Evolutionary conservation across 2,888 invertebrate species (phyloP).

Genomic region (Eudiplozoon nipponicum): DNA sequence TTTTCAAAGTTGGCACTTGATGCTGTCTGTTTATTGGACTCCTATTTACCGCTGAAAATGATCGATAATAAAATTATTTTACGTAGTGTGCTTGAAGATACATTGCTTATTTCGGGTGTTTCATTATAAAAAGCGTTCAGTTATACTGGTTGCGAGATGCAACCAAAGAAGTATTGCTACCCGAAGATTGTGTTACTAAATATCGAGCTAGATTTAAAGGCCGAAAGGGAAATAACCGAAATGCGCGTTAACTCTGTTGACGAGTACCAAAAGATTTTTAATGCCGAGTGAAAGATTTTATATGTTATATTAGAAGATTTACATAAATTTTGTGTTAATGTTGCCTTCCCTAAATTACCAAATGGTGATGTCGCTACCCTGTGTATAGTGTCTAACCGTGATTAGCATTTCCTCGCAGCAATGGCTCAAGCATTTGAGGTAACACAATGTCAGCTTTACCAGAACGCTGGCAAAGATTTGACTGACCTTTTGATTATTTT

Average conservation of each 20-base stretch:
- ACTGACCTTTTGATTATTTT: slow-evolving; percentile 84
- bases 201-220: slow-evolving; percentile 80
- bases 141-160: slow-evolving; percentile 99
- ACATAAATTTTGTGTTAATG: slow-evolving; percentile 61
- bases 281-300: slow-evolving; percentile 90
- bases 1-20: slow-evolving; percentile 90
- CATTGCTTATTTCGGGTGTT: slow-evolving; percentile 61
- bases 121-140: slow-evolving; percentile 98
- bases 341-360: slow-evolving; percentile 73
- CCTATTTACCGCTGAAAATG: slow-evolving; percentile 70
- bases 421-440: slow-evolving; percentile 72
- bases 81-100: slow-evolving; percentile 41
- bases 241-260: slow-evolving; percentile 61
- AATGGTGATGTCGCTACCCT: slow-evolving; percentile 98
- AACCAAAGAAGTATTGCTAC: slow-evolving; percentile 56
- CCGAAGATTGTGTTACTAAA: slow-evolving; percentile 80
- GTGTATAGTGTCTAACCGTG: slow-evolving; percentile 80
- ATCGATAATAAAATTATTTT: slow-evolving; percentile 83
- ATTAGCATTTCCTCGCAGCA: slow-evolving; percentile 62
- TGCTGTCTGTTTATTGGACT: slow-evolving; percentile 49
- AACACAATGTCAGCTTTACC: slow-evolving; percentile 78
- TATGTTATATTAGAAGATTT: slow-evolving; percentile 66
- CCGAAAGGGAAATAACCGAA: slow-evolving; percentile 91
- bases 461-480: slow-evolving; percentile 93
- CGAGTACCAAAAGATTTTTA: slow-evolving; percentile 40